Evolutionary conservation across 2,113 vertebrate species (phyloP), one percentile per base, ranked within the genome.

Genomic region (Circaetus cinerascens): DNA sequence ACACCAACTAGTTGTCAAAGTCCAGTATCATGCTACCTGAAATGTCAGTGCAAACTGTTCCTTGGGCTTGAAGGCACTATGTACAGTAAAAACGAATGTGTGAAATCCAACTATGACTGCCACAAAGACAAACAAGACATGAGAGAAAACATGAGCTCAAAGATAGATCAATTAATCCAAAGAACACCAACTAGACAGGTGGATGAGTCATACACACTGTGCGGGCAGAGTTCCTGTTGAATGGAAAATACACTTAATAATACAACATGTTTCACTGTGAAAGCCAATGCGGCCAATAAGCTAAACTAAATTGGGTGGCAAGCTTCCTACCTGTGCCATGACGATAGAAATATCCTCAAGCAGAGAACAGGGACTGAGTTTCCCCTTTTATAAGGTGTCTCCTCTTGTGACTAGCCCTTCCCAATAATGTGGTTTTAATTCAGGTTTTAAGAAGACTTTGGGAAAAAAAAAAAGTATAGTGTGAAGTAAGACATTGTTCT

Each of bases 91-190:
- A 94, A 73, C 18, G 13, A 82, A 76, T 30, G 89, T 69, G 86
- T 79, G 92, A 91, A 95, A 95, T 43, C 32, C 66, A 83, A 93
- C 86, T 59, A 51, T 77, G 67, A 91, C 57, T 90, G 84, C 81
- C 74, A 86, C 45, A 59, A 59, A 88, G 62, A n/a, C 77, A 94
- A 95, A 97, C 80, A 90, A 93, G 41, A n/a, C 41, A 9, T 80
- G 94, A 97, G 77, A 83, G 94, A 93, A 94, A 93, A 71, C 93
- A 95, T 51, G 53, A 95, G 84, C 71, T 95, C 66, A 43, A 90
- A 89, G 41, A 86, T 46, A 88, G 89, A 93, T 95, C 86, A 94
- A 91, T 95, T 97, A 95, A 88, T 67, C 43, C 48, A 76, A 79
- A 87, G 77, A 85, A 59, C 89, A 88, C 62, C 81, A 88, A 77